phyloP scores from a whole-genome alignment of 2,113 vertebrate genomes.

The Arvicanthis niloticus region DNA sequence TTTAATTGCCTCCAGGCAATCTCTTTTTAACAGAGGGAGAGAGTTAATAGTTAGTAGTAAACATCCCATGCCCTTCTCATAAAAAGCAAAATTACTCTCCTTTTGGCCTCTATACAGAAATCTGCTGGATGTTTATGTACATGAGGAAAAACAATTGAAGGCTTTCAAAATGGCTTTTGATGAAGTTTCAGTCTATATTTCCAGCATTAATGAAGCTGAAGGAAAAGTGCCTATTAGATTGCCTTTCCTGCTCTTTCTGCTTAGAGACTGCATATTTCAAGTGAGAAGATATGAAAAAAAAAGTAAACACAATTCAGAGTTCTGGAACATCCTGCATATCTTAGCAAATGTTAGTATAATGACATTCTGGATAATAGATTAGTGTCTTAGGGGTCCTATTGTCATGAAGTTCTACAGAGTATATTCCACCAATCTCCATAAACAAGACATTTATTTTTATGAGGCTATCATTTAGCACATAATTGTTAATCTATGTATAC shows the following conservation, averaged over 20 bases:
- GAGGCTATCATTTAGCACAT: conserved; percentile 27
- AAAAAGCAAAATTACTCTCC: not conserved
- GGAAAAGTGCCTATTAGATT: not conserved
- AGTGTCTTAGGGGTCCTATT: conserved; percentile 13
- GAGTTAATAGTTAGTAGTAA: conserved; percentile 45
- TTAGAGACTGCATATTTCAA: conserved; percentile 6
- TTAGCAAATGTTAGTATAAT: conserved; percentile 28
- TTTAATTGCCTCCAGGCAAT: not conserved
- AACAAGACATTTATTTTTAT: conserved; percentile 52
- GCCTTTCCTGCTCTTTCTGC: not conserved
- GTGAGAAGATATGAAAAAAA: conserved; percentile 3
- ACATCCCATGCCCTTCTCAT: not conserved
- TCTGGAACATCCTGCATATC: conserved; percentile 5
- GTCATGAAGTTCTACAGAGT: conserved; percentile 49
- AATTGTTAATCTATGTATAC: conserved; percentile 40
- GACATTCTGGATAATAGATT: conserved; percentile 3
- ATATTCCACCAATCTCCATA: conserved; percentile 10
- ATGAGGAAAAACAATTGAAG: not conserved
- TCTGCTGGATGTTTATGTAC: conserved; percentile 41
- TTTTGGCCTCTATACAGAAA: not conserved
- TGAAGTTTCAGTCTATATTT: conserved; percentile 39
- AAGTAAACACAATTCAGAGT: conserved; percentile 14
- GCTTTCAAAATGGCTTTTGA: conserved; percentile 56
- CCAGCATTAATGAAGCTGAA: conserved; percentile 11
- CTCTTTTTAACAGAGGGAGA: not conserved